These are phyloP conservation scores for Uropetala carovei DNA, from an alignment of 2,888 invertebrate genomes.

Conservation along the genomic window DNA sequence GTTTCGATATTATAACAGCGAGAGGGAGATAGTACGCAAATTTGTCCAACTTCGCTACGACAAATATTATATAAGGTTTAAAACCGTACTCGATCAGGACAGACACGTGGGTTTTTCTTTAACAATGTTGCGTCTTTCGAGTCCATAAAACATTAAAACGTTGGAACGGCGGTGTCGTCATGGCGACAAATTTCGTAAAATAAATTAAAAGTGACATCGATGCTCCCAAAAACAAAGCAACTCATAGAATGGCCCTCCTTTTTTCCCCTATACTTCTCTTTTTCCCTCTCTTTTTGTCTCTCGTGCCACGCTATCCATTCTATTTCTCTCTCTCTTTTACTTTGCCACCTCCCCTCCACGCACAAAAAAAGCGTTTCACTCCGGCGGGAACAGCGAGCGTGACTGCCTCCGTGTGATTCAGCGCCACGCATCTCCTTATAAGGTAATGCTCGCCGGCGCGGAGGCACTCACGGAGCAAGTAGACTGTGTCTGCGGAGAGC, in stretches of 20 bases:
- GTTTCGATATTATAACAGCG: too few species aligned
- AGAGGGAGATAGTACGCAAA: too few species aligned
- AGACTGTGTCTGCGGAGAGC: background rate
- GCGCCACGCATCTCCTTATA: background rate
- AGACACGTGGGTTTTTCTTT: too few species aligned
- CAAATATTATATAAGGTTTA: too few species aligned
- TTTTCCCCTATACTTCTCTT: background rate
- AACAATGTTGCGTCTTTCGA: too few species aligned
- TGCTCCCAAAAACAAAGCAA: background rate
- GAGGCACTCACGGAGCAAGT: background rate
- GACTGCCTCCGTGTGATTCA: background rate
- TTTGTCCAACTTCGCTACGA: too few species aligned
- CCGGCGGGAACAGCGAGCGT: background rate
- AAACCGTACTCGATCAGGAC: too few species aligned
- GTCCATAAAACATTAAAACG: too few species aligned
- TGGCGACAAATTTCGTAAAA: too few species aligned
- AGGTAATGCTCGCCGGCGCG: conserved; percentile 3
- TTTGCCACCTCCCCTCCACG: background rate
- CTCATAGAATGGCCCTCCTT: background rate
- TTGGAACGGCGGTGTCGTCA: too few species aligned
- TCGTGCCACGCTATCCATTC: background rate
- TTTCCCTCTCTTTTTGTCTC: background rate
- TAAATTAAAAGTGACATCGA: too few species aligned
- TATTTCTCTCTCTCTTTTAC: background rate
- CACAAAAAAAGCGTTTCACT: background rate